phyloP scores from a whole-genome alignment of 2,888 invertebrate genomes.

The Temnothorax unifasciatus region DNA sequence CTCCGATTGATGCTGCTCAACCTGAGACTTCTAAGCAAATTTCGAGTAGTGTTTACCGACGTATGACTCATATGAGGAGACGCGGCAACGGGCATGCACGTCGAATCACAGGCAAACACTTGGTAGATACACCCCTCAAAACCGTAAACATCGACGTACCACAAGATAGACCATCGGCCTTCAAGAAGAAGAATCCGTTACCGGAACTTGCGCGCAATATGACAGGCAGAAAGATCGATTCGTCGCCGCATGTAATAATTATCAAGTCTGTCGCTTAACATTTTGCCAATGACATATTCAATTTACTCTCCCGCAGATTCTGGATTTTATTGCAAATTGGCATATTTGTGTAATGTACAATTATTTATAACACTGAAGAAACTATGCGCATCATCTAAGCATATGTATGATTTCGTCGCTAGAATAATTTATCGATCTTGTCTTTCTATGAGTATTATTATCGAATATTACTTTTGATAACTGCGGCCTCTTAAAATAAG shows the following conservation, averaged over 20 bases:
- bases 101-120: neutral
- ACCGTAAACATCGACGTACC: slow-evolving; percentile 78
- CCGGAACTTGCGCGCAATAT: slow-evolving; percentile 76
- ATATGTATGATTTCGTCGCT: neutral
- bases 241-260: slow-evolving; percentile 75
- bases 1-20: slow-evolving; percentile 9
- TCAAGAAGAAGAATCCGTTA: slow-evolving; percentile 77
- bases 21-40: slow-evolving; percentile 16
- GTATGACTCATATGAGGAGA: slow-evolving; percentile 45
- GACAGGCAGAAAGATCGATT: slow-evolving; percentile 69
- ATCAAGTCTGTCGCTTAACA: slow-evolving; percentile 70
- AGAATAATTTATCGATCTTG: neutral
- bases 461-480: slow-evolving; percentile 1
- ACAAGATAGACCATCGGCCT: slow-evolving; percentile 73
- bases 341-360: neutral
- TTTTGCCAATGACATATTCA: neutral
- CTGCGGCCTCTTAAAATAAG: neutral
- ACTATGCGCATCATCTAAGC: neutral
- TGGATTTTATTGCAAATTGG: slow-evolving; percentile 5
- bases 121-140: slow-evolving; percentile 78
- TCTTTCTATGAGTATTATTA: neutral
- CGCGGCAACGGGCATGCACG: slow-evolving; percentile 31
- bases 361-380: slow-evolving; percentile 5
- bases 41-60: slow-evolving; percentile 33
- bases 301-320: neutral